Evolutionary conservation across 1,140 invertebrate species (phyloP), one percentile per base, ranked within the genome.

Genomic region (Cheumatopsyche charites): DNA sequence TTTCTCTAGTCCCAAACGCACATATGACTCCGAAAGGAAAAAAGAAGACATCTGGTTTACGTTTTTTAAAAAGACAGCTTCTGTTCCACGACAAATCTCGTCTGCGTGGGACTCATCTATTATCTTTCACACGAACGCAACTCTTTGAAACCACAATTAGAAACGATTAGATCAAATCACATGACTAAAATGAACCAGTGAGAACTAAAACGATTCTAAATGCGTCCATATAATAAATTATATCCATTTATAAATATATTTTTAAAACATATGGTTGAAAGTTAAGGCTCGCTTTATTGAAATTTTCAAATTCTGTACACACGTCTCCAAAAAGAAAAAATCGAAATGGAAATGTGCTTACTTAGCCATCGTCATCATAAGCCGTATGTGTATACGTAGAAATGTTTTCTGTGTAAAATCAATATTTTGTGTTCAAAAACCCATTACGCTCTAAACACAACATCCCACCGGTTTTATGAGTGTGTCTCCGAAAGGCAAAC

Each of bases 401-500:
- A 36, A 36, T 36, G 29, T 36, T 36, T 58, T 58, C 55, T 23
- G 21, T 58, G 55, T 58, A 58, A 58, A 58, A 58, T 58, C 19
- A 58, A 58, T 58, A 58, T 58, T 58, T 58, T 58, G 55, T 58
- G 23, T 58, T 58, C 23, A 58, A 58, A 58, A 58, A 58, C 55
- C 55, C 55, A 58, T 58, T 58, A 58, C 55, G 55, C 23, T 58
- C 55, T n/a, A 58, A 58, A 58, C 55, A 58, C 55, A 58, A 58
- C 55, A 58, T 58, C 21, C 55, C 55, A 58, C 55, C 55, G 23
- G 23, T 58, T 58, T 58, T 58, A 58, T 26, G 55, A 58, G 55
- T 58, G 55, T 58, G 21, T 23, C 7, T 23, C n/a, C n/a, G n/a
- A 25, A 23, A 36, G 21, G 21, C 55, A 58, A 58, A 58, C 55